Conservation (phyloP, 2,888 invertebrate genomes). For the Nyleta sp. region DNA sequence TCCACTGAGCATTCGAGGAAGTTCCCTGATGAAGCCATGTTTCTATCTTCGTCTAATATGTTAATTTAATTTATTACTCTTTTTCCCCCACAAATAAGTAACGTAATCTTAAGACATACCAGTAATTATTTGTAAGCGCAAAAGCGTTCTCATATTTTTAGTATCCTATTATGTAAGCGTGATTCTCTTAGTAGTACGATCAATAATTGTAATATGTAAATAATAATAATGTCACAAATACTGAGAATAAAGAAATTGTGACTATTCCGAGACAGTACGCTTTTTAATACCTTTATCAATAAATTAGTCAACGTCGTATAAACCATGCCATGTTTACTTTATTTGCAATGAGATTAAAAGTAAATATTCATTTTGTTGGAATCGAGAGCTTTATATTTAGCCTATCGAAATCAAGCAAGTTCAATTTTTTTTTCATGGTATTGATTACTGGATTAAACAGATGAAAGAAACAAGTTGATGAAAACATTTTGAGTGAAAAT, state of each 20-base stretch:
- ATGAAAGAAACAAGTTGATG: too few relatives aligned
- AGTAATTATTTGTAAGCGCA: constrained; percentile 63
- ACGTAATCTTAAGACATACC: constrained; percentile 61
- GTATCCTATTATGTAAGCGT: constrained; percentile 68
- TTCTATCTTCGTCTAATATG: constrained; percentile 63
- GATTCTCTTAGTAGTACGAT: constrained; percentile 67
- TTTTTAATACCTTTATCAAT: too few relatives aligned
- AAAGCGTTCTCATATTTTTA: constrained; percentile 59
- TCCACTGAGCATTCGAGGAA: constrained; percentile 48
- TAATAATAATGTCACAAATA: constrained; percentile 66
- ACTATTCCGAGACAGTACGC: constrained; percentile 24
- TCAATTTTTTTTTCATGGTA: too few relatives aligned
- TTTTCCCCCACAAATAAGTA: constrained; percentile 42
- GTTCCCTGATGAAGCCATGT: constrained; percentile 66
- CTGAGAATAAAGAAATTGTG: constrained; percentile 64
- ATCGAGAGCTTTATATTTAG: too few relatives aligned
- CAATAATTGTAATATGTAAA: constrained; percentile 70
- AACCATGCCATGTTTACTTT: too few relatives aligned
- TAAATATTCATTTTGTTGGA: too few relatives aligned
- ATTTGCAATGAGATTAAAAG: too few relatives aligned
- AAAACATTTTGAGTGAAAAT: too few relatives aligned
- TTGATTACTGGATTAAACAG: too few relatives aligned
- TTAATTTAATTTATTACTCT: constrained; percentile 59
- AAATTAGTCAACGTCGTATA: too few relatives aligned
- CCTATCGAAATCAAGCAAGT: too few relatives aligned